Evolutionary conservation across 1,140 invertebrate species (phyloP), one percentile per base, ranked within the genome.

Genomic region (Babylonia areolata): DNA sequence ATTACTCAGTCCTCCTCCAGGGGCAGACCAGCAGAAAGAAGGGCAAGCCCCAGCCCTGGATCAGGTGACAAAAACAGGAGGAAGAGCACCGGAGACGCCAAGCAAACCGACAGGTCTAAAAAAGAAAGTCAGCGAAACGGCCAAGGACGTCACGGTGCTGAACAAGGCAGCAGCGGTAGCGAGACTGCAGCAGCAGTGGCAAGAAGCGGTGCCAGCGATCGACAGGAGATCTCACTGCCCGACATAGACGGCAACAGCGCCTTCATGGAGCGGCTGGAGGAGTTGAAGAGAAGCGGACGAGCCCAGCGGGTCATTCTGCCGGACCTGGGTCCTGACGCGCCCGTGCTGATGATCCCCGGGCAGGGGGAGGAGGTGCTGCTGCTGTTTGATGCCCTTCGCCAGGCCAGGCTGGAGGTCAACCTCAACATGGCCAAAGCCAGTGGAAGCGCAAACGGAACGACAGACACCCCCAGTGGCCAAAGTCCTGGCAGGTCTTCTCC

Each of bases 401-500:
- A 90, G 79, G 90, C 91, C 54, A 84, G 91, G 77, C 88, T 89
- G 75, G 91, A 90, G 69, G 90, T 85, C n/a, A 81, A 84, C 58
- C 83, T 71, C 31, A 88, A 35, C 39, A 86, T 84, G 81, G 40
- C 87, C 51, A 83, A 84, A 71, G 42, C 15, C 80, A 81, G 37
- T 33, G 80, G 80, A 12, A n/a, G 11, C 42, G 23, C 77, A 0
- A 42, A 31, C n/a, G 54, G 79, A 3, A 28, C 31, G 5, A 33
- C 31, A 58, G 15, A 33, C 20, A 39, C 12, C 28, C 46, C 31
- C 31, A 46, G 12, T 23, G 28, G 33, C 6, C 17, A 33, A 31
- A 69, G 64, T 20, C 5, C 82, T 11, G 35, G 5, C 12, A 40
- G 37, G 46, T n/a, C 78, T 23, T 80, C 78, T 2, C n/a, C 40